Evolutionary conservation across 1,140 invertebrate species (phyloP), one percentile per base, ranked within the genome.

Genomic region (Diorhabda elongata): DNA sequence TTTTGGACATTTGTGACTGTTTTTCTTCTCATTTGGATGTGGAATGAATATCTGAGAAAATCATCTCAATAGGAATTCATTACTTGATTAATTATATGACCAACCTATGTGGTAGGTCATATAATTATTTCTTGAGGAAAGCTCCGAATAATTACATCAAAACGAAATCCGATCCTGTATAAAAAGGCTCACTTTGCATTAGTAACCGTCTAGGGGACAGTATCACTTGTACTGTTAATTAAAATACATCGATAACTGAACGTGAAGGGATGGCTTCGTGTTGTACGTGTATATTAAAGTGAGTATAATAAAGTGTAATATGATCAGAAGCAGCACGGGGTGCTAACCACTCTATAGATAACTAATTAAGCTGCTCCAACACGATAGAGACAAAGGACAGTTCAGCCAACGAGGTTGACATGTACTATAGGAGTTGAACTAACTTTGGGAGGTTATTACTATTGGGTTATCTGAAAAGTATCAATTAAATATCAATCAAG

Each of bases 221-320:
- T 52, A 8, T 52, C 47, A 52, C 47, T 52, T 52, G 47, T 52
- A 2, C 47, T 52, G 47, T 52, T 52, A 52, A 52, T 52, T 52
- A 52, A 52, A 52, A 52, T 52, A 52, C 47, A 52, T 52, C 47
- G 47, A 52, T 52, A 52, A 52, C 47, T 52, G 47, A 52, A 52
- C 47, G n/a, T 52, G 47, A 52, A 52, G 47, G 47, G 47, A 52
- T 52, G 47, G 47, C 47, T 6, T 52, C 6, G 47, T 52, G 47
- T 52, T 52, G 47, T 52, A 52, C 47, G 47, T 52, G 47, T 52
- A 52, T 52, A 52, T 52, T 52, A 52, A 52, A 52, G 6, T 52
- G 47, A 52, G 47, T 52, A 52, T 52, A 52, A 52, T 52, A 52
- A 52, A 52, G 47, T 52, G 47, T 52, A 52, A 52, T 52, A 52